A percentile compares a stretch with the other conserved stretches of the same genome.
Conservation (phyloP, 1,140 invertebrate genomes). For the Drosophila bocqueti region DNA sequence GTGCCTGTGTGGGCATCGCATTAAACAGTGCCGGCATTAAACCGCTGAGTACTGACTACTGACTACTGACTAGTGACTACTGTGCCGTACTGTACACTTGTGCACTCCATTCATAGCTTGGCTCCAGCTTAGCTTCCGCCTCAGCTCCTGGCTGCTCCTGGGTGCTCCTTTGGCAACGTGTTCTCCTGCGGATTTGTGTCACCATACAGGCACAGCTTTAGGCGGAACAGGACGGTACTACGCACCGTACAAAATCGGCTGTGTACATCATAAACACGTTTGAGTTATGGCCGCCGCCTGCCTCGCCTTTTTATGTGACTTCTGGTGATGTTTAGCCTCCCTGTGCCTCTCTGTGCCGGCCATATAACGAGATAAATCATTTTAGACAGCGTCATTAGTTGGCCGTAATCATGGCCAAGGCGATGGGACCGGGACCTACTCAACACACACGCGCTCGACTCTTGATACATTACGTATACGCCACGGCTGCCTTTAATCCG, state of each 20-base stretch:
- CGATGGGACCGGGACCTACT: not conserved
- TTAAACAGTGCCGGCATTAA: conserved; percentile 61
- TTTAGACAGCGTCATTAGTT: conserved; percentile 84
- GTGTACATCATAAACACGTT: conserved; percentile 79
- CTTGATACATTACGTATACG: conserved; percentile 77
- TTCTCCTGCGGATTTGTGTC: conserved; percentile 45
- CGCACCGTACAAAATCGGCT: conserved; percentile 42
- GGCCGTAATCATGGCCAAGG: conserved; percentile 69
- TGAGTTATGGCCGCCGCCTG: conserved; percentile 64
- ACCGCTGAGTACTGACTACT: conserved; percentile 20
- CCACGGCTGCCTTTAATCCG: conserved; percentile 59
- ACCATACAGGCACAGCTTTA: conserved; percentile 32
- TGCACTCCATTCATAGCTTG: conserved; percentile 38
- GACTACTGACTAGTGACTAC: conserved; percentile 1
- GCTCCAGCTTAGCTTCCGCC: conserved; percentile 2
- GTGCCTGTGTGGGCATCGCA: conserved; percentile 17
- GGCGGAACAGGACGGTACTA: not conserved
- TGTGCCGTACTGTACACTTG: conserved; percentile 8
- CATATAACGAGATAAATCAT: conserved; percentile 84
- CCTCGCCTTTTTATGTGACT: conserved; percentile 68
- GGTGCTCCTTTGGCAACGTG: not conserved
- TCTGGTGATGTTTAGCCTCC: conserved; percentile 34
- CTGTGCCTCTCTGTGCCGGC: conserved; percentile 4
- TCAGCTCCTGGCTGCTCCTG: not conserved
- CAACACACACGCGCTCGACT: conserved; percentile 44